These are phyloP conservation scores for Eupithecia abbreviata DNA, from an alignment of 2,888 invertebrate genomes.

Conservation along the genomic window DNA sequence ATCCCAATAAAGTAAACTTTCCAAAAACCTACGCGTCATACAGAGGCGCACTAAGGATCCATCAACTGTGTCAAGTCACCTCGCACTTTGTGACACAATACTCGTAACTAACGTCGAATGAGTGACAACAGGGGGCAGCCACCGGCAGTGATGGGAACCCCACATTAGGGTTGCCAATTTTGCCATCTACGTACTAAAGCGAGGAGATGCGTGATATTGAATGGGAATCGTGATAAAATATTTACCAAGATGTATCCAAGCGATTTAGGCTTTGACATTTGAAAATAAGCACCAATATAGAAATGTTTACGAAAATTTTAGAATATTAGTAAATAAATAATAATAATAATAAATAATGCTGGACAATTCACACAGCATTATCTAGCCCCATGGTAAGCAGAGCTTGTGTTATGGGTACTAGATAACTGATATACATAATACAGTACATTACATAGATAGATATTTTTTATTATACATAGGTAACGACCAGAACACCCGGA, in stretches of 20 bases:
- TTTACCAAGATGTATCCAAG: neutral
- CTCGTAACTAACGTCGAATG: constrained; percentile 46
- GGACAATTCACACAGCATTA: no score
- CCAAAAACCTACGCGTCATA: no score
- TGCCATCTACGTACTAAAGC: neutral
- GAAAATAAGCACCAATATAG: neutral
- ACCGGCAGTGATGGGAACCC: constrained; percentile 37
- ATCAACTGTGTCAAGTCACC: constrained; percentile 34
- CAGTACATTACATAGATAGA: no score
- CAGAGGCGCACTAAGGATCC: constrained; percentile 14
- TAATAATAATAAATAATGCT: no score
- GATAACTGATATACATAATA: no score
- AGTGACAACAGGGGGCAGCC: constrained; percentile 43
- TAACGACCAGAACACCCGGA: no score
- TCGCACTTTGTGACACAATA: constrained; percentile 41
- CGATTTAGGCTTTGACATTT: neutral
- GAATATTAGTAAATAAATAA: no score
- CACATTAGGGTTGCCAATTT: neutral
- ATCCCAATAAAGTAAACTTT: neutral
- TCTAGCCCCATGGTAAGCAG: no score
- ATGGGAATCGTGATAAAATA: neutral
- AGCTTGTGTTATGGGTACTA: no score
- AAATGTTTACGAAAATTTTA: neutral
- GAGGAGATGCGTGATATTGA: neutral
- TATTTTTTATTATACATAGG: no score